A percentile compares a stretch with the other conserved stretches of the same genome.
Evolutionary conservation across 2,113 vertebrate genomes (phyloP).

Genomic region (Nesoenas mayeri): DNA sequence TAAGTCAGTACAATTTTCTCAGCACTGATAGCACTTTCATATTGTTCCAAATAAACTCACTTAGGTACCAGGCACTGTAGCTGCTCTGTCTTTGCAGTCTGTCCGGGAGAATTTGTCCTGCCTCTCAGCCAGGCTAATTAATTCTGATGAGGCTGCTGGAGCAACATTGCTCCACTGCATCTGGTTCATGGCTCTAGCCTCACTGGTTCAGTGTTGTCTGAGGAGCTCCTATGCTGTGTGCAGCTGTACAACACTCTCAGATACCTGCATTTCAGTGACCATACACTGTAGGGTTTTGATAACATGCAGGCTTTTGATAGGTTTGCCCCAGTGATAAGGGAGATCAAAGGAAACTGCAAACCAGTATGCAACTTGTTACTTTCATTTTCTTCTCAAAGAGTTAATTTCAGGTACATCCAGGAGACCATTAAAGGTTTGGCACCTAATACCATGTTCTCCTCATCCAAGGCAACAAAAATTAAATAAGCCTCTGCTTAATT

Average conservation of each 20-base stretch:
- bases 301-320: not conserved
- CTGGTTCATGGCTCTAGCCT: not conserved
- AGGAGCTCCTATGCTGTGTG: not conserved
- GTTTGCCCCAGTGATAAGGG: not conserved
- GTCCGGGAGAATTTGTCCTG: slow-evolving; percentile 4
- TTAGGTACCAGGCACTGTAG: not conserved
- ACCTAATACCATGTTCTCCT: not conserved
- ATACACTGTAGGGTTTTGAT: not conserved
- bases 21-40: not conserved
- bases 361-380: not conserved
- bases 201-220: not conserved
- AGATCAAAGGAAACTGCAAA: not conserved
- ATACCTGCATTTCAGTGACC: not conserved
- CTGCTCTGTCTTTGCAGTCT: not conserved
- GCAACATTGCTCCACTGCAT: not conserved
- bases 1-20: not conserved
- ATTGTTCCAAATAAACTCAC: not conserved
- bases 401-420: slow-evolving; percentile 42
- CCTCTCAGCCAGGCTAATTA: slow-evolving; percentile 20
- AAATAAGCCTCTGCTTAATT: slow-evolving; percentile 52
- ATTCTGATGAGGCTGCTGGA: slow-evolving; percentile 6
- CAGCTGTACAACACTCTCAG: not conserved
- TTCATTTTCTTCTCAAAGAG: not conserved
- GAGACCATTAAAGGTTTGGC: slow-evolving; percentile 23
- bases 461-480: slow-evolving; percentile 40